These are phyloP conservation scores for Lepus europaeus DNA, from an alignment of 2,113 vertebrate genomes.

Conservation along the genomic window DNA sequence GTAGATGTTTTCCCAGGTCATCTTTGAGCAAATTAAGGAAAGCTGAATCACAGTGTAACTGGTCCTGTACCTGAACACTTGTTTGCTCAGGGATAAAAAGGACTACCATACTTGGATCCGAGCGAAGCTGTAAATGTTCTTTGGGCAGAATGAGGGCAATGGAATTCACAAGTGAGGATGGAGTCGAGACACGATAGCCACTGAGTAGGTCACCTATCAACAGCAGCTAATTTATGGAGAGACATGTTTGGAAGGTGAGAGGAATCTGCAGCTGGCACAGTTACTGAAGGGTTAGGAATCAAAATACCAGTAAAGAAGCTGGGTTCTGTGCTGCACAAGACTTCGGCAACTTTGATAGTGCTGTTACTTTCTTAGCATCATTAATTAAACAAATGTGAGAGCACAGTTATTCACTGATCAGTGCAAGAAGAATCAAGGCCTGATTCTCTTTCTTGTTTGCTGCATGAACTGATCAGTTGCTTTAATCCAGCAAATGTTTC, in stretches of 20 bases:
- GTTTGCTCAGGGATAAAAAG: background rate
- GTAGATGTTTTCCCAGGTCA: background rate
- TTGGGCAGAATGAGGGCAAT: background rate
- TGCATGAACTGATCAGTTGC: background rate
- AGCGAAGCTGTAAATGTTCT: background rate
- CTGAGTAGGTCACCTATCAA: background rate
- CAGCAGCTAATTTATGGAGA: background rate
- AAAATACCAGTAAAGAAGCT: background rate
- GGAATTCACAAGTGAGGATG: background rate
- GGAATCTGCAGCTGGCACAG: background rate
- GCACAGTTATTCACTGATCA: background rate
- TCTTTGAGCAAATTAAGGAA: conserved; percentile 45
- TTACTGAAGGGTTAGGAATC: background rate
- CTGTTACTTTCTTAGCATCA: background rate
- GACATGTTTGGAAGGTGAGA: background rate
- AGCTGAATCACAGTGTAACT: conserved; percentile 3
- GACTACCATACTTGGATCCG: background rate
- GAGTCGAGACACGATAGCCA: background rate
- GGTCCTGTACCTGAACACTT: background rate
- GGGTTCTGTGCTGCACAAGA: background rate
- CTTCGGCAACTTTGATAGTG: background rate
- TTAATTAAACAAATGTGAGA: background rate
- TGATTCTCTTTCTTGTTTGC: background rate
- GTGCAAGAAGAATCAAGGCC: background rate
- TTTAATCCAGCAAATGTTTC: background rate